phyloP scores from a whole-genome alignment of 2,113 vertebrate species.

The Sakesphorus luctuosus region DNA sequence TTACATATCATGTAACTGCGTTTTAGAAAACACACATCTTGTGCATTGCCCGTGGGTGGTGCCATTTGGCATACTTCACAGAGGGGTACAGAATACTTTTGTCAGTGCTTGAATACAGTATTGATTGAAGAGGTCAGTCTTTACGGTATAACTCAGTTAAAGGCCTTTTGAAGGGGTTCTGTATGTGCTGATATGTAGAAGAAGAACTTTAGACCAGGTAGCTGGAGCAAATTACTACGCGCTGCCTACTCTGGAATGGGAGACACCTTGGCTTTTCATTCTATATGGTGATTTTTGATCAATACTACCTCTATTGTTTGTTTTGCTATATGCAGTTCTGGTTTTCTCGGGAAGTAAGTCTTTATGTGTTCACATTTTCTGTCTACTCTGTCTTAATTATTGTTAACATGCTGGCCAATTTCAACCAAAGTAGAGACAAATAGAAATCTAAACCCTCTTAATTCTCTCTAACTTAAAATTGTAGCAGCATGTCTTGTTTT shows the following conservation, averaged over 20 bases:
- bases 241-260: background rate
- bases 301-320: background rate
- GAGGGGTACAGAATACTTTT: background rate
- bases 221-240: background rate
- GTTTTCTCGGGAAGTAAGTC: background rate
- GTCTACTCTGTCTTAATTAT: background rate
- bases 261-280: background rate
- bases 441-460: background rate
- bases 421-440: background rate
- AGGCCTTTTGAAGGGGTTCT: background rate
- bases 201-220: background rate
- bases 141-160: background rate
- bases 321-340: background rate
- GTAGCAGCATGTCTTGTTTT: background rate
- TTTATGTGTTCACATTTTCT: background rate
- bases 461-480: background rate
- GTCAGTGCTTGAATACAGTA: background rate
- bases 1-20: background rate
- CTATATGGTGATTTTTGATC: background rate
- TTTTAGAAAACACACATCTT: background rate
- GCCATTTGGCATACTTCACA: background rate
- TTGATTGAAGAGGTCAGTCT: background rate
- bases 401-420: background rate
- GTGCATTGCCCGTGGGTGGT: background rate
- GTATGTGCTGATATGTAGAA: background rate